Conservation (phyloP, 1,140 invertebrate species). For the Dolichoris vasculosae region DNA sequence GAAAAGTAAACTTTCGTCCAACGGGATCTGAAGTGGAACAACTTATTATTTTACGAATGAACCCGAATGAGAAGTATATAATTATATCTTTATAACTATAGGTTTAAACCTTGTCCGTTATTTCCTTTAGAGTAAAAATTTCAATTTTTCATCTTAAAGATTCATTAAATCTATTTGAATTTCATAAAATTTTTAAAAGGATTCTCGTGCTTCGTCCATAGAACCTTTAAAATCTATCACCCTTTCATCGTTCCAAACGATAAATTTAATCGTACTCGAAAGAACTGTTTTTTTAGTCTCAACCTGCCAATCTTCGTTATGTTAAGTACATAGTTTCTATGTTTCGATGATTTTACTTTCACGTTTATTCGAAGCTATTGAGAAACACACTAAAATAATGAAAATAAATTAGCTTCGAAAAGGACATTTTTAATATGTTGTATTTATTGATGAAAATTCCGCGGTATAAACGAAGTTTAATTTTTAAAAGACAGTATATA, state of each 20-base stretch:
- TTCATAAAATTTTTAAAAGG: not conserved
- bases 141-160: not conserved
- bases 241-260: not conserved
- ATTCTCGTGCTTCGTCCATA: not conserved
- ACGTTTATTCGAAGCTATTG: not conserved
- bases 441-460: too few species aligned
- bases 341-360: not conserved
- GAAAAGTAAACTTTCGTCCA: too few species aligned
- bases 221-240: not conserved
- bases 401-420: too few species aligned
- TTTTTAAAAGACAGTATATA: too few species aligned
- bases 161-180: not conserved
- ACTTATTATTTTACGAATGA: too few species aligned
- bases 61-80: too few species aligned
- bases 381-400: not conserved
- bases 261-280: not conserved
- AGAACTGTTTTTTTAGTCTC: not conserved
- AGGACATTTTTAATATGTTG: too few species aligned
- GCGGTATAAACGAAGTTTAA: too few species aligned
- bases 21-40: too few species aligned
- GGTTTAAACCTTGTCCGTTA: not conserved
- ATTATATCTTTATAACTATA: not conserved
- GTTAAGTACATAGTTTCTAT: not conserved
- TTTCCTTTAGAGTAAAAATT: not conserved
- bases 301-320: not conserved